Percentiles rank a stretch among this genome's conserved stretches.
phyloP scores from a whole-genome alignment of 2,113 vertebrate species.

The Solenodon paradoxus region DNA sequence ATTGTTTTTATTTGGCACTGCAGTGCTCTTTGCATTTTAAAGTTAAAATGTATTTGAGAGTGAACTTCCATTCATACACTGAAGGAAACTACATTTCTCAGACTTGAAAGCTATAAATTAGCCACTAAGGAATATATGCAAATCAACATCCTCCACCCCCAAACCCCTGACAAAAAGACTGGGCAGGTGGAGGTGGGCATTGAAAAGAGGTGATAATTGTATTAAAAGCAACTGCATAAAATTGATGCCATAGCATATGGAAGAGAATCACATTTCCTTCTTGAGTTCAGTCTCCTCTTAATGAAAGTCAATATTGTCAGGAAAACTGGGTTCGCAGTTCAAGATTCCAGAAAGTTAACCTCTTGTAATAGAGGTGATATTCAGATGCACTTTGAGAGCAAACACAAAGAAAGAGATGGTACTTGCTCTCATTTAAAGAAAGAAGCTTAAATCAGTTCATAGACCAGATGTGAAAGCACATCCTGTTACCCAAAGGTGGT shows the following conservation, averaged over 20 bases:
- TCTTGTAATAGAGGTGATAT: background rate
- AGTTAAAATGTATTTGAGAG: background rate
- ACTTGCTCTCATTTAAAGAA: background rate
- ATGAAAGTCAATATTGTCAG: background rate
- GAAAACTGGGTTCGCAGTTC: background rate
- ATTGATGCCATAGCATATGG: background rate
- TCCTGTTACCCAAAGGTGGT: background rate
- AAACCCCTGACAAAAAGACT: no score
- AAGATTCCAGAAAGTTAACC: background rate
- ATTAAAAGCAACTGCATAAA: background rate
- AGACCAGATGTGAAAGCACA: background rate
- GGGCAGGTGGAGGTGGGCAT: fast-evolving
- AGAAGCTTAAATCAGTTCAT: background rate
- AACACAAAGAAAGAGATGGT: background rate
- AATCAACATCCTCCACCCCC: background rate
- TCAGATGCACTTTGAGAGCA: background rate
- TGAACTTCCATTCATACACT: background rate
- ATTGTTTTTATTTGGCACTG: background rate
- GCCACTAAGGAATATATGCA: background rate
- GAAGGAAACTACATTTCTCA: background rate
- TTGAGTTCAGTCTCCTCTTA: background rate
- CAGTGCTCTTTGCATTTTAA: no score
- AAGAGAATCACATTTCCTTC: background rate
- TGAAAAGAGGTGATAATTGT: background rate
- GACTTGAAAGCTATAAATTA: background rate